These are phyloP conservation scores for Ginglymostoma cirratum DNA, from an alignment of 2,113 vertebrate species.

Conservation along the genomic window DNA sequence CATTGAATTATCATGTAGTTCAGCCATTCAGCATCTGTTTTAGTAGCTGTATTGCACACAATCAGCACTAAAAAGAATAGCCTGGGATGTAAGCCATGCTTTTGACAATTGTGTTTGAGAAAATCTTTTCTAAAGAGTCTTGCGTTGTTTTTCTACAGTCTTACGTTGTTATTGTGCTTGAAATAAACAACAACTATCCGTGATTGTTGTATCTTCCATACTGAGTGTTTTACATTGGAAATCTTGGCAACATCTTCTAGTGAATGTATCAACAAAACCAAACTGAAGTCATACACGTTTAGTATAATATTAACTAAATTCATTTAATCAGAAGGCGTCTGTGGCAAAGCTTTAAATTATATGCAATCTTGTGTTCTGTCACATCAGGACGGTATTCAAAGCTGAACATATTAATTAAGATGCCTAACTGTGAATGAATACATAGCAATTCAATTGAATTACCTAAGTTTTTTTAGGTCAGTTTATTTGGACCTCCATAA, in stretches of 20 bases:
- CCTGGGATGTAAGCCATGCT: not conserved
- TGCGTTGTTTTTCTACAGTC: not conserved
- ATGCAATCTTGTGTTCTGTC: not conserved
- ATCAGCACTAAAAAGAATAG: not conserved
- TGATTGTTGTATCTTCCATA: not conserved
- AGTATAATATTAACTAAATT: not conserved
- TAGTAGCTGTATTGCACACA: not conserved
- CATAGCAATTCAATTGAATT: not conserved
- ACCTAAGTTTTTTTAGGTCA: not conserved
- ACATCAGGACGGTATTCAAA: not conserved
- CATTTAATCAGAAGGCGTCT: not conserved
- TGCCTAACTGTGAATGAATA: not conserved
- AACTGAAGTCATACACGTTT: not conserved
- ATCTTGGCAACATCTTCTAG: not conserved
- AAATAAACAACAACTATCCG: not conserved
- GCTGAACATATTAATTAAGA: not conserved
- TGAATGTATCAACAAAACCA: not conserved
- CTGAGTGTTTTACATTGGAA: not conserved
- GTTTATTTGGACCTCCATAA: not conserved
- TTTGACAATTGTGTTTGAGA: not conserved
- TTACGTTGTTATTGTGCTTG: not conserved
- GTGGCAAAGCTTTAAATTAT: not conserved
- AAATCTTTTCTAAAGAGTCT: not conserved
- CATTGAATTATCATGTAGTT: not conserved
- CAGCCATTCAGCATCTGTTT: not conserved